A percentile compares a stretch with the other conserved stretches of the same genome.
Evolutionary conservation across 2,113 vertebrate genomes (phyloP).

Genomic region (Trogon surrucura): DNA sequence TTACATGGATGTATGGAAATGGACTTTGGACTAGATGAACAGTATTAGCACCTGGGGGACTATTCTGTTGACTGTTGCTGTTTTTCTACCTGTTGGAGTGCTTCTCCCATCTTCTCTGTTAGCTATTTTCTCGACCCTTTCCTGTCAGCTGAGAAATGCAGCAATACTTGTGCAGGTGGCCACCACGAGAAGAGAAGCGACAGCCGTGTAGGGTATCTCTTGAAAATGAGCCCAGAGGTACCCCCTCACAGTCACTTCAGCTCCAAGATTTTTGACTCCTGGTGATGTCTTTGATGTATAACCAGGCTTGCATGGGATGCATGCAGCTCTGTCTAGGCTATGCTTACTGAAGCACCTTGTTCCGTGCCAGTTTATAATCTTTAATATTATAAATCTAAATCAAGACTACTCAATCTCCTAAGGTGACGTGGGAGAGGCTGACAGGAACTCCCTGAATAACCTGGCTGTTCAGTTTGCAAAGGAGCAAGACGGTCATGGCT

Average conservation of each 20-base stretch:
- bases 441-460: slow-evolving; percentile 23
- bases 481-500: not conserved
- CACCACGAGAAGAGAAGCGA: not conserved
- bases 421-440: not conserved
- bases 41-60: accelerated
- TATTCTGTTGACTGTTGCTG: not conserved
- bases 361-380: not conserved
- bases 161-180: not conserved
- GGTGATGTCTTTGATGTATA: not conserved
- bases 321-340: not conserved
- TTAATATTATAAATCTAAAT: not conserved
- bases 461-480: slow-evolving; percentile 21
- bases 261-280: not conserved
- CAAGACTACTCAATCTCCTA: not conserved
- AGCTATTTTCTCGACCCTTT: not conserved
- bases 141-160: not conserved
- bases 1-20: not conserved
- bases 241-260: not conserved
- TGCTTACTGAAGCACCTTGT: not conserved
- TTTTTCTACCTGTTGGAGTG: not conserved
- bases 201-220: not conserved
- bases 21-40: not conserved
- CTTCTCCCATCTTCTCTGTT: not conserved
- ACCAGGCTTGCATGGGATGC: not conserved
- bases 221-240: not conserved